These are phyloP conservation scores for Henricia sp. DNA, from an alignment of 53 echinoderm and acorn worm species.

Conservation along the genomic window DNA sequence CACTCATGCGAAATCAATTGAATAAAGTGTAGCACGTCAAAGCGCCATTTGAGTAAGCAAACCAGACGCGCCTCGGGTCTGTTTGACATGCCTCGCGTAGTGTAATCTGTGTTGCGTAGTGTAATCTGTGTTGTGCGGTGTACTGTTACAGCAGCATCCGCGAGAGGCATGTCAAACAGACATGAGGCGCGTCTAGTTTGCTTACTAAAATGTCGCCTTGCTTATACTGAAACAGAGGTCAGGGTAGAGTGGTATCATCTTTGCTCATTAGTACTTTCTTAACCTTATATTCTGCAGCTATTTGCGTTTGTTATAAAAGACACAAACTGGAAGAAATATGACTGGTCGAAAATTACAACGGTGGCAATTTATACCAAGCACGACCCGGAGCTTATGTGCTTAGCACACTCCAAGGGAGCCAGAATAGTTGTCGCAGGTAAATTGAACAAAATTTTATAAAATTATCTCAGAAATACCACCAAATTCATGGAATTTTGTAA, in stretches of 20 bases:
- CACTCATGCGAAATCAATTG: no score
- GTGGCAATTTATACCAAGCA: conserved; percentile 26
- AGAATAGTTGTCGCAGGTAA: conserved; percentile 18
- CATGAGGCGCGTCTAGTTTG: no score
- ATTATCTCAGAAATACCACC: not conserved
- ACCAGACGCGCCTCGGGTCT: no score
- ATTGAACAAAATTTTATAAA: no score
- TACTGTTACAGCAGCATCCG: no score
- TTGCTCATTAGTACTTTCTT: not conserved
- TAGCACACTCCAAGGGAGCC: conserved; percentile 47
- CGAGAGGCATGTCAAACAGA: no score
- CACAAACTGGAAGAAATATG: conserved; percentile 30
- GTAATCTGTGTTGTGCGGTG: not conserved
- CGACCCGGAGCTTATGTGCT: conserved; percentile 50
- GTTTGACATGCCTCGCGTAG: no score
- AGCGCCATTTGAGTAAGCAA: no score
- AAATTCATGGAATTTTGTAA: no score
- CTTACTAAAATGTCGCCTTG: not conserved
- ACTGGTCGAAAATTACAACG: conserved; percentile 55
- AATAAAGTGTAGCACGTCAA: no score
- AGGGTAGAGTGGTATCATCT: not conserved
- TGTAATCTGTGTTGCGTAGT: no score
- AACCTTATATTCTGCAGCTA: conserved; percentile 55
- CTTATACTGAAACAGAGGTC: not conserved
- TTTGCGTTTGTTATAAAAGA: conserved; percentile 67